These are phyloP conservation scores for Stenoptilia bipunctidactyla DNA, from an alignment of 2,888 invertebrate genomes.

Conservation along the genomic window DNA sequence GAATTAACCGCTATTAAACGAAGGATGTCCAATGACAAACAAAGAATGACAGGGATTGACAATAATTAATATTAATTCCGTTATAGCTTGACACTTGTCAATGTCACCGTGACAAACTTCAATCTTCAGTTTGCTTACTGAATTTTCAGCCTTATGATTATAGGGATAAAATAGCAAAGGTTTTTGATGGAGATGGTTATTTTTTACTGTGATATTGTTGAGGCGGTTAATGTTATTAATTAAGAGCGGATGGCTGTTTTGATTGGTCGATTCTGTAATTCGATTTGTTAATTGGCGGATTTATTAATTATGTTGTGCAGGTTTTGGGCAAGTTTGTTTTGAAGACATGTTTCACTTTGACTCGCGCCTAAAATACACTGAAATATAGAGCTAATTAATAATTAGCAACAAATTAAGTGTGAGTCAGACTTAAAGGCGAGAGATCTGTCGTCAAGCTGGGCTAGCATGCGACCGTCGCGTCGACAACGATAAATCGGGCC, in stretches of 20 bases:
- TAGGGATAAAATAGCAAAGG: no score
- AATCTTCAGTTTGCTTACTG: not conserved
- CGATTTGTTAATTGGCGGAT: not conserved
- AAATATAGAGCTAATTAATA: no score
- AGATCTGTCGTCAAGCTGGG: no score
- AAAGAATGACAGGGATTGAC: slow-evolving; percentile 23
- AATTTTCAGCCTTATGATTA: slow-evolving; percentile 10
- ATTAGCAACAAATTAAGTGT: no score
- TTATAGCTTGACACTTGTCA: slow-evolving; percentile 49
- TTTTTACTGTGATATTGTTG: not conserved
- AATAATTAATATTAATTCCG: slow-evolving; percentile 50
- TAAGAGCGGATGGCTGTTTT: not conserved
- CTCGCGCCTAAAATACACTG: no score
- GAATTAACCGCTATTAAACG: no score
- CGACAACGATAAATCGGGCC: no score
- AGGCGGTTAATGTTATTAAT: not conserved
- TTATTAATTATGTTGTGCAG: no score
- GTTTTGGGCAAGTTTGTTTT: no score
- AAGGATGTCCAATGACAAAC: slow-evolving; percentile 4
- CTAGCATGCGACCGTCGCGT: no score
- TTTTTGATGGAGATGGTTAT: not conserved
- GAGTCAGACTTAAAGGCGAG: no score
- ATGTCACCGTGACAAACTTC: slow-evolving; percentile 24
- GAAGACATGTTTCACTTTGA: no score
- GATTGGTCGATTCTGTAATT: not conserved